Base-by-base conservation (phyloP, 1,140 invertebrate genomes). In the Adelges cooleyi region DNA sequence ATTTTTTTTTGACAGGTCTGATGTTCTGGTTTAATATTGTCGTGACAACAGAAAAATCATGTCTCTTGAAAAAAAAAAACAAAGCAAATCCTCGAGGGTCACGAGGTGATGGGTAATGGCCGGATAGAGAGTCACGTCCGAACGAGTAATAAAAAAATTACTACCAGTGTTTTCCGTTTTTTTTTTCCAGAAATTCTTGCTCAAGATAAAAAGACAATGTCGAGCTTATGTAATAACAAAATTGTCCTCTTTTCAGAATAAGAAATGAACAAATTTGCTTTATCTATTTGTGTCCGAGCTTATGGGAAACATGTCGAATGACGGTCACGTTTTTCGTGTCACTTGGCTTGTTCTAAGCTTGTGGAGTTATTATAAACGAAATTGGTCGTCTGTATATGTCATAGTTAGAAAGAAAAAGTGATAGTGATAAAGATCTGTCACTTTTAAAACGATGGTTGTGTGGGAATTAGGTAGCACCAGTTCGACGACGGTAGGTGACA, bases 291-390 rank as follows among this genome's bases (percentile, higher is more conserved):
- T 48, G 56, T 62, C 40, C 9, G 56, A 62, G 42, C 17, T 25
- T 44, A 42, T 20, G 25, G 13, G 27, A 48, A 62, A 18, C 40
- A 62, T 29, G 15, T 48, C 20, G 18, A 27, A 27, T 42, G 53
- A 3, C 10, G 23, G 40, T 62, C 56, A 62, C 56, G 56, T 62
- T 62, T 62, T 48, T 46, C 56, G 56, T 62, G 56, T 62, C 56
- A 48, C 23, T 62, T 20, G 42, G 42, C 27, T 62, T 33, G 56
- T 62, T 29, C 40, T 44, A 15, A 11, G 40, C 15, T 11, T 17
- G 15, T 11, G 15, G n/a, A 3, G 40, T 11, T 9, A 42, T 33
- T 10, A 33, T 48, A 10, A 15, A 62, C 38, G 40, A 33, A 62
- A 46, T 48, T 18, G 46, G 23, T 38, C n/a, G n/a, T n/a, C 29